These are phyloP conservation scores for Drymodes brunneopygia DNA, from an alignment of 2,113 vertebrate genomes.

Conservation along the genomic window DNA sequence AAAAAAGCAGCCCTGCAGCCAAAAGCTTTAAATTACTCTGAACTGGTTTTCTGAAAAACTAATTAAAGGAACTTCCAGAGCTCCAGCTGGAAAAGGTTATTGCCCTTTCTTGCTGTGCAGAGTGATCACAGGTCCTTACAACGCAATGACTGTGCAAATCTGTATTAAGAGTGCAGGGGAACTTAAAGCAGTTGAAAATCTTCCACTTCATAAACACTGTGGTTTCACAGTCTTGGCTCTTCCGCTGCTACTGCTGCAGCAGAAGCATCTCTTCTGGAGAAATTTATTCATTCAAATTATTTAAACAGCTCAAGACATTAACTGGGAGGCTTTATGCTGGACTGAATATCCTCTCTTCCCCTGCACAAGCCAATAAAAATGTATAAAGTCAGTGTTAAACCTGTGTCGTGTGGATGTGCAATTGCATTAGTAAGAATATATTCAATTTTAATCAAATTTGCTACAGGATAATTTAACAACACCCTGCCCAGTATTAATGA, in stretches of 20 bases:
- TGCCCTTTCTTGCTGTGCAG: neutral
- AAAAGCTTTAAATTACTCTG: neutral
- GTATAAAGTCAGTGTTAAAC: neutral
- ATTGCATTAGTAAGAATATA: neutral
- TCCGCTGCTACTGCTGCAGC: neutral
- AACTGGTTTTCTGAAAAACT: neutral
- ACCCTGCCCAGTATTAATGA: neutral
- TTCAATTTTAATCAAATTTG: neutral
- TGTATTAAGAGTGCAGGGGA: neutral
- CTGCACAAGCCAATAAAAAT: neutral
- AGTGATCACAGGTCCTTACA: neutral
- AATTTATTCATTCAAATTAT: neutral
- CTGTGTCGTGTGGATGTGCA: neutral
- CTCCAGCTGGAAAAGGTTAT: slow-evolving; percentile 23
- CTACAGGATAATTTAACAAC: neutral
- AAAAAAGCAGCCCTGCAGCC: neutral
- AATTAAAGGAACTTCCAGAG: neutral
- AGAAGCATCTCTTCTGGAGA: neutral
- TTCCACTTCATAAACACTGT: neutral
- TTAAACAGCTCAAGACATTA: neutral
- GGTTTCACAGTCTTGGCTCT: neutral
- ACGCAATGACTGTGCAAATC: neutral
- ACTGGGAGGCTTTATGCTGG: neutral
- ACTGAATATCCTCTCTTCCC: neutral
- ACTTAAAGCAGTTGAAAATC: neutral